A percentile compares a stretch with the other conserved stretches of the same genome.
phyloP scores from a whole-genome alignment of 2,797 vertebrate species.

The Crypturellus tataupa region DNA sequence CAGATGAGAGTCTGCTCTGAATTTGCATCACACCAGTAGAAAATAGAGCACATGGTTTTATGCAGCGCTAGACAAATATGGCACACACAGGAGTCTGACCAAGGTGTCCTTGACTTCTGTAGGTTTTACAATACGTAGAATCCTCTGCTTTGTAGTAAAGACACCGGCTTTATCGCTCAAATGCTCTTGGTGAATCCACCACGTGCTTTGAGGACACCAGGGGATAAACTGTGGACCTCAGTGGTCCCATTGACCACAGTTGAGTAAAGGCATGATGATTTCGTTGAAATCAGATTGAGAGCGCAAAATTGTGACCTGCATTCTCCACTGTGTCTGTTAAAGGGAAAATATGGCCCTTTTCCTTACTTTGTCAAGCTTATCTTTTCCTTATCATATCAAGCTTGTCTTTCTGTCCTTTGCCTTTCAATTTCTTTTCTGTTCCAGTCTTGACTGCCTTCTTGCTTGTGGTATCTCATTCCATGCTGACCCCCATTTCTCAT shows the following conservation, averaged over 20 bases:
- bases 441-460: background rate
- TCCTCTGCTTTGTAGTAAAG: background rate
- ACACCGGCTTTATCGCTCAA: background rate
- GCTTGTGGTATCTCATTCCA: fast-evolving
- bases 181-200: background rate
- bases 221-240: background rate
- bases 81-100: background rate
- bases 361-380: background rate
- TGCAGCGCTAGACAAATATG: background rate
- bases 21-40: background rate
- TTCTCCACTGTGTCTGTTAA: fast-evolving
- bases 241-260: background rate
- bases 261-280: background rate
- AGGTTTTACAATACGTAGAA: background rate
- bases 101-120: background rate
- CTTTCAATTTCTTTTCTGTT: background rate
- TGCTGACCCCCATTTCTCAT: background rate
- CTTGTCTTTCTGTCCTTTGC: background rate
- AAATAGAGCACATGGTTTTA: background rate
- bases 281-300: background rate
- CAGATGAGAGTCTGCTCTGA: background rate
- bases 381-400: background rate
- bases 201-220: background rate
- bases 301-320: background rate
- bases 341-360: background rate